phyloP scores from a whole-genome alignment of 2,113 vertebrate species.

The Tachysurus fulvidraco region DNA sequence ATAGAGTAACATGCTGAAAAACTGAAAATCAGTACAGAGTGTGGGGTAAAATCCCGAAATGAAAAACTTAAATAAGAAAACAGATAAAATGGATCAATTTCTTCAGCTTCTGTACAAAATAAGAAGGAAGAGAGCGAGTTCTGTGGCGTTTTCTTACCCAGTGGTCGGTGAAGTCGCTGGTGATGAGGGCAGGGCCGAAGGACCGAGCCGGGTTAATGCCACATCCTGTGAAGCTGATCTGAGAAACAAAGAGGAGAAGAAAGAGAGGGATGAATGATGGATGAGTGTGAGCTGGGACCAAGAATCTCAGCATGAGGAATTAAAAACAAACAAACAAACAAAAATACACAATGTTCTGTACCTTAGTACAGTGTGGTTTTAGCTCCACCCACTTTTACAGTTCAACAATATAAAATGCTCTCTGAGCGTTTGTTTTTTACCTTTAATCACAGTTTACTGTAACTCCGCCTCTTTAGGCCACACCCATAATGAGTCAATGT shows the following conservation, averaged over 20 bases:
- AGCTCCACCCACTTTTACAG: too few species aligned
- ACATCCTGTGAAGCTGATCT: constrained; percentile 97
- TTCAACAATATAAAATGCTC: background rate
- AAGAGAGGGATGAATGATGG: background rate
- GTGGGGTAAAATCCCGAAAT: too few species aligned
- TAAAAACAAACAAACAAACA: background rate
- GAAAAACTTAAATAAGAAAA: too few species aligned
- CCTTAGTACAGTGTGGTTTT: too few species aligned
- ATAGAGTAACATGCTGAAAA: too few species aligned
- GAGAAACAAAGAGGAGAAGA: constrained; percentile 39
- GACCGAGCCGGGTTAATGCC: constrained; percentile 97
- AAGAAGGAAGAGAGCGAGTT: too few species aligned
- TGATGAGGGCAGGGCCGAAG: constrained; percentile 87
- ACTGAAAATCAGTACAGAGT: too few species aligned
- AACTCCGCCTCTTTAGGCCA: background rate
- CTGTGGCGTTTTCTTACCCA: constrained; percentile 76
- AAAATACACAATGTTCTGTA: background rate
- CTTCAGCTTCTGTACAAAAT: too few species aligned
- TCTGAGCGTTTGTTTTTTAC: accelerated
- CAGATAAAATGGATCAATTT: too few species aligned
- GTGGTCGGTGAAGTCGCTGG: constrained; percentile 83
- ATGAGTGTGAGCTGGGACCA: background rate
- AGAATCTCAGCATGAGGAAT: background rate
- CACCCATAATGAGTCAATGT: background rate
- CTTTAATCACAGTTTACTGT: background rate